A percentile compares a stretch with the other conserved stretches of the same genome.
Conservation (phyloP, 53 echinoderm and acorn worm genomes). For the Zoroaster sp. region DNA sequence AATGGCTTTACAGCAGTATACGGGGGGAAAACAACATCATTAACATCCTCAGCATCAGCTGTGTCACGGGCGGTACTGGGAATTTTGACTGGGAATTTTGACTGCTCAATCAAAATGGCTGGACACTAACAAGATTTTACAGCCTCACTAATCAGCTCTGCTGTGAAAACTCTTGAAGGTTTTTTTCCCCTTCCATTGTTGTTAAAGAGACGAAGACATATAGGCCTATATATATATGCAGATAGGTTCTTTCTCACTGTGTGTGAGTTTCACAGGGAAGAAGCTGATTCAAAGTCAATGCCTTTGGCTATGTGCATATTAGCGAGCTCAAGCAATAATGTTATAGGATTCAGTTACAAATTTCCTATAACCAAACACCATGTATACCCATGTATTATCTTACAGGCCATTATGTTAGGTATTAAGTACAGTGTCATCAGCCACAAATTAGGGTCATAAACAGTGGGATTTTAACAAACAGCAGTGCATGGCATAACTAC, state of each 20-base stretch:
- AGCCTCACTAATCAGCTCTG: conserved; percentile 9
- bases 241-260: background rate
- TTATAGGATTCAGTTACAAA: background rate
- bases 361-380: background rate
- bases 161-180: background rate
- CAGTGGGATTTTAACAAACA: background rate
- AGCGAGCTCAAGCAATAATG: conserved; percentile 29
- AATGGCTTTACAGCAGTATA: background rate
- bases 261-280: background rate
- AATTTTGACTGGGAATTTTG: no score
- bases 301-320: background rate
- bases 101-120: conserved; percentile 17
- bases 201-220: background rate
- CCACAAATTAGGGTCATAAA: conserved; percentile 18
- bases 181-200: background rate
- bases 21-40: background rate
- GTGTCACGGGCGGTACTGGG: background rate
- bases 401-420: background rate
- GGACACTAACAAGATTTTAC: conserved; percentile 31
- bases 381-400: background rate
- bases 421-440: no score
- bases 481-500: conserved; percentile 1
- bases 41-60: conserved; percentile 26
- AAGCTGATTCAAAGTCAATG: background rate
- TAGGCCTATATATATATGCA: background rate